Percentiles rank a stretch among this genome's conserved stretches.
These are phyloP conservation scores for Melanchra persicariae DNA, from an alignment of 2,888 invertebrate species.

Conservation along the genomic window DNA sequence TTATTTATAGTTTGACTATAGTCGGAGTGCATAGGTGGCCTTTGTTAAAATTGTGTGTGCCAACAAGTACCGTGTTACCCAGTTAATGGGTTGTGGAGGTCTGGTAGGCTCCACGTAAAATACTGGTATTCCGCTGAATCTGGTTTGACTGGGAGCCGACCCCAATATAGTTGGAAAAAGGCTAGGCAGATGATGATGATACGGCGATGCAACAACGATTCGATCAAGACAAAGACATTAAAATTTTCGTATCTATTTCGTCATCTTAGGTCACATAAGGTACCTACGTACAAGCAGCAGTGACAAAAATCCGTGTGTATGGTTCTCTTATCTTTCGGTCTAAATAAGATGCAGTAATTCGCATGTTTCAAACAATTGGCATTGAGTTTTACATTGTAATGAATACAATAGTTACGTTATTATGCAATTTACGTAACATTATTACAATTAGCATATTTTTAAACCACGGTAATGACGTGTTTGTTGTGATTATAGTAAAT, in stretches of 20 bases:
- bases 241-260: too few relatives aligned
- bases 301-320: not conserved
- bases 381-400: conserved; percentile 24
- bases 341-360: conserved; percentile 3
- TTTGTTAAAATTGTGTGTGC: conserved; percentile 4
- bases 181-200: too few relatives aligned
- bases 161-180: too few relatives aligned
- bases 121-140: too few relatives aligned
- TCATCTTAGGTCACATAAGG: too few relatives aligned
- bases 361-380: conserved; percentile 2
- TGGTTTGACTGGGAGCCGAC: too few relatives aligned
- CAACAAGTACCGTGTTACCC: too few relatives aligned
- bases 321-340: not conserved
- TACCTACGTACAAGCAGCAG: too few relatives aligned
- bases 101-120: too few relatives aligned
- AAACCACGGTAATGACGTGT: conserved; percentile 14
- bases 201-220: too few relatives aligned
- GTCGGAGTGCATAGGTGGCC: not conserved
- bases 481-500: conserved; percentile 27
- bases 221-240: too few relatives aligned
- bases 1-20: conserved; percentile 18
- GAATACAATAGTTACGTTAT: conserved; percentile 21
- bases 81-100: too few relatives aligned
- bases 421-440: conserved; percentile 19
- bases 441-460: conserved; percentile 19